Base-by-base conservation (phyloP, 1,140 invertebrate species). In the Drosophila melanica region DNA sequence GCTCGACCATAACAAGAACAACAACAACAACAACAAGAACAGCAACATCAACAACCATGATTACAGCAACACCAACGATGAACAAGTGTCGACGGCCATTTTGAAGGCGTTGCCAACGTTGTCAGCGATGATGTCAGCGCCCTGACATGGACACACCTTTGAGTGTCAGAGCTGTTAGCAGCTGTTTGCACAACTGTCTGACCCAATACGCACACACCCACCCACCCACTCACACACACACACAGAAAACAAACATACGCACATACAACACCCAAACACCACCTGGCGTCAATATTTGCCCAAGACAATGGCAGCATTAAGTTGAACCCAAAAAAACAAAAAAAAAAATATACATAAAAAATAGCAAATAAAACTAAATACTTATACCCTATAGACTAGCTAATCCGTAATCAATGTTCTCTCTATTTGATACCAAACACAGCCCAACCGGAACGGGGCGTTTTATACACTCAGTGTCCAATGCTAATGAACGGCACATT, bases 401-500 rank as follows among this genome's bases (percentile, higher is more conserved):
- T 76, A 79, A 68, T 73, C 55, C 35, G 66, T 41, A 45, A 60
- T 79, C 81, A 73, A 78, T 90, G 67, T 84, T 73, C 67, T 78
- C 39, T 89, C 50, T 86, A 75, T 80, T 77, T 81, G 77, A 79
- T 66, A 74, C 60, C 60, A 55, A 30, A 51, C 51, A 76, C 65
- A 90, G 87, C 87, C 82, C 87, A 84, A 65, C 81, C 87, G 81
- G 90, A 91, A 73, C 77, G 85, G 85, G 89, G 87, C 66, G 72
- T 90, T 58, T 58, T 90, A 72, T 91, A 91, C 79, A 91, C 90
- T 87, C 90, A 91, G 79, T 90, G 85, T 84, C 90, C 90, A 54
- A 87, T 91, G 75, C 79, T 91, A 87, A 89, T 91, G 81, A 91
- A 91, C 71, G 90, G 90, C 89, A 91, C 86, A 58, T 90, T 91